A percentile compares a stretch with the other conserved stretches of the same genome.
Conservation (phyloP, 2,888 invertebrate genomes). For the Eumerus sabulonum region DNA sequence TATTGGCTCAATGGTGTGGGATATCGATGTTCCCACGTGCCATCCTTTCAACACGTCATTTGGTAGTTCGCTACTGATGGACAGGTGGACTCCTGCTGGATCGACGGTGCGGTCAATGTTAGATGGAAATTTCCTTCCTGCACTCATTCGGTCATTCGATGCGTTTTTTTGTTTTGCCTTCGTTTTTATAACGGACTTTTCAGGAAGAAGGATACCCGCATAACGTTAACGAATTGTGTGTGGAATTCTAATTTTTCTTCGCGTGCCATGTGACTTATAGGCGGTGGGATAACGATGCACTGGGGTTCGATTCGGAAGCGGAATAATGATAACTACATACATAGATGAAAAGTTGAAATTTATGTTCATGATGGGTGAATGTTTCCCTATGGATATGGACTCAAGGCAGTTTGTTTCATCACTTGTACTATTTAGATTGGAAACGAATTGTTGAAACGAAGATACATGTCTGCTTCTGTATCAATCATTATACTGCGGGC, state of each 20-base stretch:
- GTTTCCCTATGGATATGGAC: no score
- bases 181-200: slow-evolving; percentile 41
- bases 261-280: no score
- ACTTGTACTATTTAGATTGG: no score
- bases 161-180: slow-evolving; percentile 44
- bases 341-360: no score
- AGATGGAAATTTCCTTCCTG: background rate
- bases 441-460: no score
- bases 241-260: slow-evolving; percentile 42
- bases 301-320: no score
- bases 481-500: no score
- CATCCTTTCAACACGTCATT: slow-evolving; percentile 36
- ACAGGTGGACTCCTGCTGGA: slow-evolving; percentile 62
- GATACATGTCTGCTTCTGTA: no score
- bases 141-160: background rate
- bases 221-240: slow-evolving; percentile 22
- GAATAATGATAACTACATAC: no score
- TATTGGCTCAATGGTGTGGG: slow-evolving; percentile 9
- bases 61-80: slow-evolving; percentile 28
- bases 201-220: slow-evolving; percentile 49
- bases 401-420: no score
- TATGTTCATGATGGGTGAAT: no score
- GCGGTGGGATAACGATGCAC: no score
- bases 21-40: slow-evolving; percentile 57
- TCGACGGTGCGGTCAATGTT: slow-evolving; percentile 23